Base-by-base conservation (phyloP, 2,888 invertebrate species). In the Sphaerophoria taeniata region DNA sequence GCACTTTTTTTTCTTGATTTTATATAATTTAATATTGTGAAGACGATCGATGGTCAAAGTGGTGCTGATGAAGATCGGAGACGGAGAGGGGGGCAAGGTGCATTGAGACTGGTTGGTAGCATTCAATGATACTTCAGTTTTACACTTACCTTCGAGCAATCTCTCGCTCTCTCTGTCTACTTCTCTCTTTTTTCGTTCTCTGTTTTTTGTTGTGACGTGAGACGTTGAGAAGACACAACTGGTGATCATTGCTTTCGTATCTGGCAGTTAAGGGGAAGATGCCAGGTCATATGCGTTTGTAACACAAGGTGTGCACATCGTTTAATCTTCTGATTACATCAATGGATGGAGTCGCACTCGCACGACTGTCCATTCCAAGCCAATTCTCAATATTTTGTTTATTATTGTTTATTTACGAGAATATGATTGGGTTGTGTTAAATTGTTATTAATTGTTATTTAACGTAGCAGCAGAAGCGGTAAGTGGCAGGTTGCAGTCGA, bases 61-160 rank as follows among this genome's bases (percentile, higher is more conserved):
- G 11, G 9, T 7, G n/a, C 31, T 24, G 24, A n/a, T 24, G 7
- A n/a, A 34, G 63, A 47, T 12, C 60, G 39, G 76, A 73, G 80
- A 73, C 81, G 77, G 56, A 81, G 49, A 56, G 67, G 70, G 39
- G 80, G 74, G 70, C 76, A 43, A 24, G 24, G 24, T 24, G 24
- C 61, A 78, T 78, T 74, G 70, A 55, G 81, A 85, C 76, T 85
- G 81, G 81, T 85, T 85, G 73, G 72, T 81, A 69, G 75, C 53
- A 76, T 81, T 65, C 61, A 53, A 81, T 81, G 81, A 76, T 81
- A 73, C 85, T 80, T 65, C 49, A 65, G 49, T 69, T 80, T 73
- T 76, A 65, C 51, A 80, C 63, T 85, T 65, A 77, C 85, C 76
- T 81, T 81, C 45, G 51, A 36, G 65, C 60, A 31, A 53, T 80